Evolutionary conservation across 2,113 vertebrate species (phyloP), one percentile per base, ranked within the genome.

Genomic region (Sisor rabdophorus): DNA sequence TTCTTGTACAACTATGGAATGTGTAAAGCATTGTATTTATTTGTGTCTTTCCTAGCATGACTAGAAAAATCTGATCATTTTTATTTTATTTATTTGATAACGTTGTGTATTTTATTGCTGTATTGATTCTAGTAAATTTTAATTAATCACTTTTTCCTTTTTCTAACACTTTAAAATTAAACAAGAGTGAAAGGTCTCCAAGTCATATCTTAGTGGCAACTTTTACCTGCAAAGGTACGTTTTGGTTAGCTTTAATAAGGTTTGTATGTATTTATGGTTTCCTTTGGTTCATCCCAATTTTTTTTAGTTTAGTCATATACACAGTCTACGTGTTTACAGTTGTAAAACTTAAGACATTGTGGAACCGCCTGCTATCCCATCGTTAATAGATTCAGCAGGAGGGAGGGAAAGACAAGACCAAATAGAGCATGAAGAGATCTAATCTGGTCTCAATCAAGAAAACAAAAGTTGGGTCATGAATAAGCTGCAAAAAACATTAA

Each of bases 21-120:
- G 72, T 80, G 75, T 79, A 76, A 71, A 36, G 64, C 40, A 64
- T 78, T 79, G 74, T 71, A 78, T 79, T 63, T 73, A 71, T 83
- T 78, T 67, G 20, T 78, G 80, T 82, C 54, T 81, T 64, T 82
- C 13, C 16, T 22, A 73, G 47, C 9, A n/a, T 53, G 20, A 16
- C 55, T 58, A 26, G 22, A 15, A 13, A 26, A 26, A n/a, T n/a
- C 26, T 13, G 6, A 4, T 26, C 6, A 2, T 17, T 30, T 20
- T 9, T 9, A 32, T 36, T 36, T 9, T 2, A 32, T 36, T 36
- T 19, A 9, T 32, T 36, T 61, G 28, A 24, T 76, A 16, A 20
- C n/a, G 44, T 69, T 76, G 19, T 4, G 55, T n/a, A 11, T 19
- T 10, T 44, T 28, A 60, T 30, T 32, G 1, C 30, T 36, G 1